phyloP scores from a whole-genome alignment of 2,888 invertebrate species.

The Cotesia congregata region DNA sequence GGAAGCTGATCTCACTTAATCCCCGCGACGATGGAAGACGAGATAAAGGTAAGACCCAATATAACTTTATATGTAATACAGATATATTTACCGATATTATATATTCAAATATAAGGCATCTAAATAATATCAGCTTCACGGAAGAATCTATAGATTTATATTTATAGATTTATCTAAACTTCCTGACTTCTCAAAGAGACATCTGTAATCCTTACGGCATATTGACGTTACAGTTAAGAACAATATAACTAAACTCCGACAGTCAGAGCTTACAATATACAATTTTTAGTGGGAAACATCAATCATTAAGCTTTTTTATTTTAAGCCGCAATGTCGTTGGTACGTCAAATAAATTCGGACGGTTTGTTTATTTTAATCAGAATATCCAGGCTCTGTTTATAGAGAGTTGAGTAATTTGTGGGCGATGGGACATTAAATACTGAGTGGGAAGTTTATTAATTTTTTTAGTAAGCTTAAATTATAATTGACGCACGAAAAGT shows the following conservation, averaged over 20 bases:
- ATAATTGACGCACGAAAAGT: too few species aligned
- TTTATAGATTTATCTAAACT: slow-evolving; percentile 1
- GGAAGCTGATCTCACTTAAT: neutral
- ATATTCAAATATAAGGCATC: neutral
- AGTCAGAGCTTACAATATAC: too few species aligned
- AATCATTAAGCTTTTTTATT: too few species aligned
- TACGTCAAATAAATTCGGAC: too few species aligned
- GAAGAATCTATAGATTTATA: neutral
- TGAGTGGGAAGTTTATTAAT: neutral
- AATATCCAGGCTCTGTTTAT: too few species aligned
- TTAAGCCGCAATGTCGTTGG: too few species aligned
- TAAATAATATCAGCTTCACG: neutral
- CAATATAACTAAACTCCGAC: neutral
- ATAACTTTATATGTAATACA: neutral
- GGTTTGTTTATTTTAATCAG: too few species aligned
- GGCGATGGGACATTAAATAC: too few species aligned
- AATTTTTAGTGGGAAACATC: too few species aligned
- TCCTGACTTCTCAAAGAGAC: neutral
- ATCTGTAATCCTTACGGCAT: neutral
- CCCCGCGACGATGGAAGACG: slow-evolving; percentile 2
- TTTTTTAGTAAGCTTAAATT: neutral
- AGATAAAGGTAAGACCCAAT: slow-evolving; percentile 4
- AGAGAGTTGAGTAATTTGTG: too few species aligned
- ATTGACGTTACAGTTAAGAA: neutral
- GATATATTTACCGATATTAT: neutral